Evolutionary conservation across 2,113 vertebrate genomes (phyloP), one percentile per base, ranked within the genome.

Genomic region (Phrynosoma platyrhinos): DNA sequence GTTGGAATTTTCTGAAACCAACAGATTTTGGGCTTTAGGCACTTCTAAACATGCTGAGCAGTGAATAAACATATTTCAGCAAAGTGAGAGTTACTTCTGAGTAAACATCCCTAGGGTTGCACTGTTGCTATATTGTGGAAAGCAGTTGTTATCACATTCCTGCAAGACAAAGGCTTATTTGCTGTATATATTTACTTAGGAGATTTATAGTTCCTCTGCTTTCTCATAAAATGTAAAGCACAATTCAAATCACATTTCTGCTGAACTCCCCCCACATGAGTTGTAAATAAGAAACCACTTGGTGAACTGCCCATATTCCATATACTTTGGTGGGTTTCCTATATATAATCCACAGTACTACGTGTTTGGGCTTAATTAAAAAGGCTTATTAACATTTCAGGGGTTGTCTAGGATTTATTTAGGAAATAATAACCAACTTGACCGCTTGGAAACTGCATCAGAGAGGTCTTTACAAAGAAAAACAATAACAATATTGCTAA

Each of bases 331-430:
- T 72, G 40, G 85, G 40, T 80, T 52, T 55, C 0, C 0, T 53
- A 86, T 68, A 30, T 85, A n/a, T 72, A 80, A 79, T 80, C 88
- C 27, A 88, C 85, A 88, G 66, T 85, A 10, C 42, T 93, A 85
- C 36, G 75, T 77, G 79, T 87, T 84, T 79, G 86, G 47, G 83
- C 88, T 81, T 92, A 81, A 93, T 92, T 91, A 75, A 64, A 40
- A 83, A 62, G 90, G 27, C 78, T 91, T 55, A 83, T 92, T 93
- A 90, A n/a, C 90, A 79, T 82, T 91, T 89, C 78, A 84, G 90
- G 90, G 83, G 72, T 42, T 66, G 58, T 84, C 42, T 83, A 91
- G 84, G 21, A 94, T 92, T 93, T 75, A 82, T 74, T 86, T 0
- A 78, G 82, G 92, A 91, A 80, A 75, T 58, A 71, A 30, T 91